Conservation (phyloP, 2,797 vertebrate genomes). For the Holocentrus rufus region DNA sequence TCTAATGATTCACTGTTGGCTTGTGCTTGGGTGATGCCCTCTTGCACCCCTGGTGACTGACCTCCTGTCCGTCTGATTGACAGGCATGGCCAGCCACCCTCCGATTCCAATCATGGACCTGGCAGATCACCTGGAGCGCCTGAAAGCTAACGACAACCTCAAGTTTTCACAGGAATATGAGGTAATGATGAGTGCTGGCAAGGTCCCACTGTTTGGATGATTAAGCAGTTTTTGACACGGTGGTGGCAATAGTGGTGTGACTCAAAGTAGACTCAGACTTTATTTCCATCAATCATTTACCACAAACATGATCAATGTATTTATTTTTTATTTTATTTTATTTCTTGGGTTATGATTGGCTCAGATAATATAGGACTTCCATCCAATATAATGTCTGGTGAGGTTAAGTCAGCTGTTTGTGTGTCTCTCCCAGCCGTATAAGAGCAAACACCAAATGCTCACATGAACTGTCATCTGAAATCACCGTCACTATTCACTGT, state of each 20-base stretch:
- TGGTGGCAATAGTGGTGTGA: not conserved
- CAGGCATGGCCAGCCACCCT: slow-evolving; percentile 98
- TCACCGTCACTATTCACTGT: not conserved
- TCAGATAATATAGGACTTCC: not conserved
- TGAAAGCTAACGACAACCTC: slow-evolving; percentile 99
- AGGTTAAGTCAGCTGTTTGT: not conserved
- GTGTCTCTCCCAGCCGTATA: not conserved
- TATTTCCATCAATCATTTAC: no score
- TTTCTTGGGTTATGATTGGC: not conserved
- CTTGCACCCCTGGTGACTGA: slow-evolving; percentile 45
- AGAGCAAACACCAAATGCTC: not conserved
- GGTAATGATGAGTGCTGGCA: slow-evolving; percentile 73
- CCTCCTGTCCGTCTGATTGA: slow-evolving; percentile 63
- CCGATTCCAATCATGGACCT: slow-evolving; percentile 97
- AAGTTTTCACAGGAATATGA: slow-evolving; percentile 99
- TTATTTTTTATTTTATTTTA: not conserved
- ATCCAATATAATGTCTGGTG: not conserved
- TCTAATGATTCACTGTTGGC: slow-evolving; percentile 83
- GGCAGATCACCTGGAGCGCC: slow-evolving; percentile 94
- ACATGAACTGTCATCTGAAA: not conserved
- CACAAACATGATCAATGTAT: not conserved
- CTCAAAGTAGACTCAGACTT: not conserved
- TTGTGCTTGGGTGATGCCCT: slow-evolving; percentile 66
- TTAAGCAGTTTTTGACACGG: not conserved
- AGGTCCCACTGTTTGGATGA: not conserved